Conservation (phyloP, 2,113 vertebrate genomes). For the Proteles cristata region DNA sequence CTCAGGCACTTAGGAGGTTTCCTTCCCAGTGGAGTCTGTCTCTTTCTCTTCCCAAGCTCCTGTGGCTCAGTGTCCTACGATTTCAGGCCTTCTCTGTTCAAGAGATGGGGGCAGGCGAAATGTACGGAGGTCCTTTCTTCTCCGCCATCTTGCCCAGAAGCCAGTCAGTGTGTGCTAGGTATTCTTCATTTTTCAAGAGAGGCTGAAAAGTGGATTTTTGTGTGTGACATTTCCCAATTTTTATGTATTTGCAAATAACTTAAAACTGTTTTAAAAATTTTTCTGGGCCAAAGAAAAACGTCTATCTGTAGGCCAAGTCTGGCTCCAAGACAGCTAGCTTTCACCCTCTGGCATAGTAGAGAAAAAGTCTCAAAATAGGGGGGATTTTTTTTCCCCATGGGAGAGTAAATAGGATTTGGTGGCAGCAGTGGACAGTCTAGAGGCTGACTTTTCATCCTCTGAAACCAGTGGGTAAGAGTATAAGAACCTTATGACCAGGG, state of each 20-base stretch:
- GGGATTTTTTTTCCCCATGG: neutral
- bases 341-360: neutral
- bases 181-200: constrained; percentile 17
- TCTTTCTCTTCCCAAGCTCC: no score
- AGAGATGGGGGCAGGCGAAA: no score
- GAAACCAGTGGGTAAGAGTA: neutral
- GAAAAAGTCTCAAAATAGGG: neutral
- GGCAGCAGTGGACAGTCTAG: neutral
- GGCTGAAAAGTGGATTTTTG: neutral
- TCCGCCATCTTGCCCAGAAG: no score
- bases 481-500: neutral
- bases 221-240: neutral
- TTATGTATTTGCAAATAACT: neutral
- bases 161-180: neutral
- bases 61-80: no score
- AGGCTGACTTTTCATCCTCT: neutral
- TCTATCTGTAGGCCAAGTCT: neutral
- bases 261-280: neutral
- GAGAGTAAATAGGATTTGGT: neutral
- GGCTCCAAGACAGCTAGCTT: neutral
- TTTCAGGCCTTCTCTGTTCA: no score
- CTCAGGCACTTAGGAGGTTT: no score
- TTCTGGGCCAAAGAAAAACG: neutral
- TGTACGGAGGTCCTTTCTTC: no score
- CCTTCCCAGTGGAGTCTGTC: no score